These are phyloP conservation scores for Upupa epops DNA, from an alignment of 2,113 vertebrate species.

Conservation along the genomic window DNA sequence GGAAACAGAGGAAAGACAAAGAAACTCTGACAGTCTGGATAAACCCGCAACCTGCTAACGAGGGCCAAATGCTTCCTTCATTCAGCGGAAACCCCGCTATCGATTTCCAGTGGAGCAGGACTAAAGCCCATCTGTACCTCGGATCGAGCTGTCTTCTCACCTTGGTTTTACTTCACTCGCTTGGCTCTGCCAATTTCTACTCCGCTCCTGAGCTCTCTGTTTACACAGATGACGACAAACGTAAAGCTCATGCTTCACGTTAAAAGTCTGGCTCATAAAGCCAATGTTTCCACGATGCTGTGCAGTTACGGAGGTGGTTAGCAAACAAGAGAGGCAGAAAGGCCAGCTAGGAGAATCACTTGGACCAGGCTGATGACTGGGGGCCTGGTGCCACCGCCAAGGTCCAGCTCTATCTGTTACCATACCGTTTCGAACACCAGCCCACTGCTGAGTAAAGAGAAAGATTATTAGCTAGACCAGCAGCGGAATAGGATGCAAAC, in stretches of 20 bases:
- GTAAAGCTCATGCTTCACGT: not conserved
- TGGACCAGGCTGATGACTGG: not conserved
- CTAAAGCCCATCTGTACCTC: not conserved
- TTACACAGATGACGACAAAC: not conserved
- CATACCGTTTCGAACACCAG: slow-evolving; percentile 34
- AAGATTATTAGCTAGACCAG: slow-evolving; percentile 29
- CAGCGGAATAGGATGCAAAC: slow-evolving; percentile 52
- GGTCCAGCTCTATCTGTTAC: slow-evolving; percentile 26
- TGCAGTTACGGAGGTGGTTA: not conserved
- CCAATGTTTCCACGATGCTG: not conserved
- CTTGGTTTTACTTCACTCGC: slow-evolving; percentile 8
- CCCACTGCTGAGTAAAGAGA: slow-evolving; percentile 31
- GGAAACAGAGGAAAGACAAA: not conserved
- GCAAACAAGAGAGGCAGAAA: not conserved
- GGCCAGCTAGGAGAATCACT: not conserved
- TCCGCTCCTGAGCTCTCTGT: not conserved
- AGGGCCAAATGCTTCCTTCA: not conserved
- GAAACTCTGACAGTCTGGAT: not conserved
- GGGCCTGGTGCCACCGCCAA: not conserved
- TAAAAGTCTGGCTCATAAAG: not conserved
- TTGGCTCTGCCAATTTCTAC: not conserved
- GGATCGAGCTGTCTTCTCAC: not conserved
- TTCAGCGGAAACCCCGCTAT: slow-evolving; percentile 2
- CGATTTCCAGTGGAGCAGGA: not conserved
- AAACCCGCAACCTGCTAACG: not conserved